Conservation (phyloP, 2,888 invertebrate species). For the Xanthia togata region DNA sequence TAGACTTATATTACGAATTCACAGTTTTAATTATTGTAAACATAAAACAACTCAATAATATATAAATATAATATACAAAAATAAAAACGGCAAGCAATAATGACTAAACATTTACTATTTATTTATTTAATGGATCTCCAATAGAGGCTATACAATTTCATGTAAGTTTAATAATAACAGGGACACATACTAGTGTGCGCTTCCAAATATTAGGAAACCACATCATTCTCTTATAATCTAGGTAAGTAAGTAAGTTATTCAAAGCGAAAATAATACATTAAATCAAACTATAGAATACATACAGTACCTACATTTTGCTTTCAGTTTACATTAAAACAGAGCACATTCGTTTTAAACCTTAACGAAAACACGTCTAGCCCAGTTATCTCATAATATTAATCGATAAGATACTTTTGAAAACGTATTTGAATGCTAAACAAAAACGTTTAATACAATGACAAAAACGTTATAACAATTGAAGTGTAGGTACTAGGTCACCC, state of each 20-base stretch:
- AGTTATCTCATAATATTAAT: constrained; percentile 19
- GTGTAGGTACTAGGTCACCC: constrained; percentile 5
- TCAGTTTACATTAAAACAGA: background rate
- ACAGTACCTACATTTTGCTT: background rate
- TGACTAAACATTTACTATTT: no score
- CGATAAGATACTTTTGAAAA: constrained; percentile 4
- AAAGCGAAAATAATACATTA: no score
- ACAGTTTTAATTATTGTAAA: background rate
- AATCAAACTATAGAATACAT: background rate
- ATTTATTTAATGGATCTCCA: background rate
- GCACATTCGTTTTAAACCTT: constrained; percentile 6
- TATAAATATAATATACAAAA: no score
- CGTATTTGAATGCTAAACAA: constrained; percentile 19
- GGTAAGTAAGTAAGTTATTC: no score
- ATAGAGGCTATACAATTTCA: background rate
- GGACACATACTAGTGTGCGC: no score
- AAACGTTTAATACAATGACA: background rate
- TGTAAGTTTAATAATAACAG: background rate
- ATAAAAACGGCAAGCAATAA: background rate
- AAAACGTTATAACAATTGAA: constrained; percentile 3
- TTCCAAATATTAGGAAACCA: no score
- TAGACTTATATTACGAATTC: background rate
- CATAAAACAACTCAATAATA: background rate
- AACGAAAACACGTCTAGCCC: constrained; percentile 30
- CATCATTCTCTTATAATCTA: no score